Conservation (phyloP, 2,113 vertebrate species). For the Rhodinocichla rosea region DNA sequence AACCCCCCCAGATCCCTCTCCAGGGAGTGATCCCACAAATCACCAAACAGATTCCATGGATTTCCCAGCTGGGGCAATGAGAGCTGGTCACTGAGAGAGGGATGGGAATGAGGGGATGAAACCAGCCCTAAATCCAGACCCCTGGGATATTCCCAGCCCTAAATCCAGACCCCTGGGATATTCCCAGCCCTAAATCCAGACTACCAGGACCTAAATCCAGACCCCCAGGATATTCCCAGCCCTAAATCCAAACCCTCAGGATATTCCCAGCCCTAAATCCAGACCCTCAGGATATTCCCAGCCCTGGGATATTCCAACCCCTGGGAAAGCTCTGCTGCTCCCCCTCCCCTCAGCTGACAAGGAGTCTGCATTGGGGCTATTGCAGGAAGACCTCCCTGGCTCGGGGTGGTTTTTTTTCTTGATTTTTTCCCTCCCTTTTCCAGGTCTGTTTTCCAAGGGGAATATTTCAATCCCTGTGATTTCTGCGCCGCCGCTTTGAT, state of each 20-base stretch:
- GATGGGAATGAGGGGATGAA: background rate
- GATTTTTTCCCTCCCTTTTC: background rate
- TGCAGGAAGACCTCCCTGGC: background rate
- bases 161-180: too few species aligned
- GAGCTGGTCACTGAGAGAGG: rapidly evolving
- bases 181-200: too few species aligned
- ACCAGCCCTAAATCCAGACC: too few species aligned
- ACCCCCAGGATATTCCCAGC: background rate
- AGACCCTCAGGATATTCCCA: rapidly evolving
- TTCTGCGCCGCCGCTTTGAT: conserved; percentile 47
- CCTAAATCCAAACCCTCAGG: too few species aligned
- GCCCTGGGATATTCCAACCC: background rate
- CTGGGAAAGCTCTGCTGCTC: background rate
- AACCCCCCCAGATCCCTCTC: background rate
- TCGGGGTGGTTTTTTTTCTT: too few species aligned
- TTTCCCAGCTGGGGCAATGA: rapidly evolving
- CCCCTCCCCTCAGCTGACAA: background rate
- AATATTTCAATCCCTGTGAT: background rate
- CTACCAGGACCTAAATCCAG: too few species aligned
- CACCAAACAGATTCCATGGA: rapidly evolving
- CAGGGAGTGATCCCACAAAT: rapidly evolving
- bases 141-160: too few species aligned
- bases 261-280: background rate
- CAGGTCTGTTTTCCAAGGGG: background rate
- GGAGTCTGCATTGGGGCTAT: background rate